phyloP scores from a whole-genome alignment of 2,797 vertebrate genomes.

The Gobionotothen gibberifrons region DNA sequence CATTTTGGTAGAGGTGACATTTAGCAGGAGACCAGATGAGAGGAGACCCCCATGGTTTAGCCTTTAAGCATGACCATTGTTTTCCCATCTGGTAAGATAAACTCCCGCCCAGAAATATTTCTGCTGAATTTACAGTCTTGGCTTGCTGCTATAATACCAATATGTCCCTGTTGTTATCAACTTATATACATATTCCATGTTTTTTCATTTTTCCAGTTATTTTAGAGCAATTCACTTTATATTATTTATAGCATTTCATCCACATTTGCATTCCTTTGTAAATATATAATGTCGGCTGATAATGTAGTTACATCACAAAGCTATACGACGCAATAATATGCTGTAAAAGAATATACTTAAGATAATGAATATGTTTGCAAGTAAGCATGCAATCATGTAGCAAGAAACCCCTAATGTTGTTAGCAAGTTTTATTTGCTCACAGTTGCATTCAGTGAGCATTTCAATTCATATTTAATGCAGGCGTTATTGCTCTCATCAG shows the following conservation, averaged over 20 bases:
- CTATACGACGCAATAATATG: slow-evolving; percentile 25
- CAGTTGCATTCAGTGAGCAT: slow-evolving; percentile 7
- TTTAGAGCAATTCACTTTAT: neutral
- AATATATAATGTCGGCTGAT: neutral
- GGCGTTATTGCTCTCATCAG: slow-evolving; percentile 15
- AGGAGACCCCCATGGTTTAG: slow-evolving; percentile 68
- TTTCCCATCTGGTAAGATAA: slow-evolving; percentile 78
- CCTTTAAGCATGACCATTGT: slow-evolving; percentile 77
- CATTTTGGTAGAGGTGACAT: slow-evolving; percentile 81
- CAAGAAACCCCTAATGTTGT: slow-evolving; percentile 24
- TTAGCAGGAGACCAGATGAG: slow-evolving; percentile 79
- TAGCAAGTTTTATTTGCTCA: slow-evolving; percentile 22
- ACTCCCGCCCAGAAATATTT: slow-evolving; percentile 59
- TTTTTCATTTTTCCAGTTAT: neutral
- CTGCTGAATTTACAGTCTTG: slow-evolving; percentile 50
- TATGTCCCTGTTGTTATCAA: neutral
- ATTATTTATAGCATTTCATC: slow-evolving; percentile 1
- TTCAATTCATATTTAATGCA: slow-evolving; percentile 51
- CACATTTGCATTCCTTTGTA: neutral
- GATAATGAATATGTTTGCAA: slow-evolving; percentile 10
- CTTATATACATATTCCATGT: neutral
- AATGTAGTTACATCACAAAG: neutral
- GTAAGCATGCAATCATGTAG: slow-evolving; percentile 16
- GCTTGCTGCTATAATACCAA: neutral
- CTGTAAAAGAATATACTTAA: slow-evolving; percentile 21